These are phyloP conservation scores for Hyperoodon ampullatus DNA, from an alignment of 2,113 vertebrate species.

Conservation along the genomic window DNA sequence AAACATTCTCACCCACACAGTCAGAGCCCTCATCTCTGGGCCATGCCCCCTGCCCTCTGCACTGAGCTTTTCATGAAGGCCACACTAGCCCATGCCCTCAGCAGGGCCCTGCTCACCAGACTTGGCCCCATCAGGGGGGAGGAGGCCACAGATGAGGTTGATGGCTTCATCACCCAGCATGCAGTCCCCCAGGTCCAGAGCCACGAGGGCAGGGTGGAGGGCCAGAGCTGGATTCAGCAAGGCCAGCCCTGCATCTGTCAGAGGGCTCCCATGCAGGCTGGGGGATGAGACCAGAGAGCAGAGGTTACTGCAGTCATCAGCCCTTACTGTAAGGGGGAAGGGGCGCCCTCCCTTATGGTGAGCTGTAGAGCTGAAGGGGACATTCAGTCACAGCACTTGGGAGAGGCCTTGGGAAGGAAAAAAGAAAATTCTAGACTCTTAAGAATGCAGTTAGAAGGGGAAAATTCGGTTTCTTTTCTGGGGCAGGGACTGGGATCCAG, in stretches of 20 bases:
- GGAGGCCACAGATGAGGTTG: conserved; percentile 94
- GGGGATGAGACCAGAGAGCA: conserved; percentile 65
- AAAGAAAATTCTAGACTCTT: conserved; percentile 8
- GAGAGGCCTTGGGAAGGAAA: not conserved
- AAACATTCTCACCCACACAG: not conserved
- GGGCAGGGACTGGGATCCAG: conserved; percentile 19
- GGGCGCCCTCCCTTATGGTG: not conserved
- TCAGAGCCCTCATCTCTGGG: not conserved
- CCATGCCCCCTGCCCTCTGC: not conserved
- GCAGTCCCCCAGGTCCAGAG: conserved; percentile 97
- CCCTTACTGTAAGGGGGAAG: not conserved
- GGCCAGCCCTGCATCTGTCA: conserved; percentile 93
- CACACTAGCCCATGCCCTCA: not conserved
- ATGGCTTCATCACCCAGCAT: conserved; percentile 96
- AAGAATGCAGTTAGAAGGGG: not conserved
- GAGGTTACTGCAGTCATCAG: not conserved
- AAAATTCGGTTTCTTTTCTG: not conserved
- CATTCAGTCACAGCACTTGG: not conserved
- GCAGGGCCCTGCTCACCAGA: conserved; percentile 88
- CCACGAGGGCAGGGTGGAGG: conserved; percentile 93
- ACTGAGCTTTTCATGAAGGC: not conserved
- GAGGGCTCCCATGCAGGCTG: conserved; percentile 95
- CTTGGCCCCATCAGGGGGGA: conserved; percentile 96
- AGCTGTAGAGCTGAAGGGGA: not conserved
- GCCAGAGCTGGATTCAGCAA: conserved; percentile 93